Percentiles rank a stretch among this genome's conserved stretches.
Conservation (phyloP, 2,797 vertebrate genomes). For the Karalla daura region DNA sequence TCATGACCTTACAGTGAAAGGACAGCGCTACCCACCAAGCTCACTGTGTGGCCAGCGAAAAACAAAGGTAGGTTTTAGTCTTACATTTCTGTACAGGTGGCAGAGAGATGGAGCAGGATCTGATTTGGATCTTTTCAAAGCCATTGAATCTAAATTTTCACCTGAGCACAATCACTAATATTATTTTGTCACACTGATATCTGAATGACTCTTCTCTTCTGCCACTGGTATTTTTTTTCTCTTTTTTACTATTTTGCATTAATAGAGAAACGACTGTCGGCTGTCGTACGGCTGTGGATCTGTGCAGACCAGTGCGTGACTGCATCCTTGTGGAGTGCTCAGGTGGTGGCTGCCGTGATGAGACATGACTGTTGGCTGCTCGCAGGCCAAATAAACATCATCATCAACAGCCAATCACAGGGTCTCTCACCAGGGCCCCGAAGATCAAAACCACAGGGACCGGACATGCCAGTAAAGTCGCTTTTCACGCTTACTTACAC, state of each 20-base stretch:
- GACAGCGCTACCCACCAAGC: no score
- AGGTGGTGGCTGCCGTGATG: conserved; percentile 75
- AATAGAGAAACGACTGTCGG: not conserved
- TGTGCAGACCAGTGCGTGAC: conserved; percentile 32
- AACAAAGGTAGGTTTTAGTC: no score
- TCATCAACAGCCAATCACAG: conserved; percentile 69
- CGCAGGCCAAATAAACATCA: conserved; percentile 59
- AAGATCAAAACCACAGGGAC: conserved; percentile 70
- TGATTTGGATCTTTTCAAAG: no score
- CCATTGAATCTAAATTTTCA: no score
- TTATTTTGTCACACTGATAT: not conserved
- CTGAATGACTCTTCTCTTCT: not conserved
- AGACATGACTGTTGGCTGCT: conserved; percentile 65
- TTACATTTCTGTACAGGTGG: no score
- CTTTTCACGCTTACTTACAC: conserved; percentile 71
- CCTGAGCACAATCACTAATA: no score
- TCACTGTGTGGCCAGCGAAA: no score
- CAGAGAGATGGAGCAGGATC: no score
- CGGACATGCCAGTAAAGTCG: conserved; percentile 36
- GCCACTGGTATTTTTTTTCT: not conserved
- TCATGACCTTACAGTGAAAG: no score
- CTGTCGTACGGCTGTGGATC: not conserved
- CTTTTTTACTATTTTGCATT: conserved; percentile 1
- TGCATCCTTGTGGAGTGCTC: conserved; percentile 60
- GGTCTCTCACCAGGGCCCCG: conserved; percentile 48